phyloP scores from a whole-genome alignment of 2,113 vertebrate genomes.

The Elachura formosa region DNA sequence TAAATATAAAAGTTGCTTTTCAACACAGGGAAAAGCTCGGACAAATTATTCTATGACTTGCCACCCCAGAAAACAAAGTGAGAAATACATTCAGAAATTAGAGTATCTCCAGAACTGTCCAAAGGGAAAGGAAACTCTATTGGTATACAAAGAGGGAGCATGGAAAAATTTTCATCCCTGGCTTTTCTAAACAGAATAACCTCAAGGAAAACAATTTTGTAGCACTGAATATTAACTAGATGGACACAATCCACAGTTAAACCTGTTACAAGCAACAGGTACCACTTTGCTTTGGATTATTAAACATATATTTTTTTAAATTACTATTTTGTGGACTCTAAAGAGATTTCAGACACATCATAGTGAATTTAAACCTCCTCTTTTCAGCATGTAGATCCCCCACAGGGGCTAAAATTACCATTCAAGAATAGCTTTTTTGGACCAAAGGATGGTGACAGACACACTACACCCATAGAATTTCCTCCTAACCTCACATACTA shows the following conservation, averaged over 20 bases:
- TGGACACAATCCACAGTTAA: not conserved
- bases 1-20: not conserved
- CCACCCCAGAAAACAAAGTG: not conserved
- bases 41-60: not conserved
- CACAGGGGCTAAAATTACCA: accelerated
- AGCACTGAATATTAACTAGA: not conserved
- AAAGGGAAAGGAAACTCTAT: not conserved
- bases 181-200: not conserved
- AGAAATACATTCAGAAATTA: not conserved
- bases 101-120: not conserved
- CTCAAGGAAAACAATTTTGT: not conserved
- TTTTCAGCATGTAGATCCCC: not conserved
- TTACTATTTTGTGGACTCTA: not conserved
- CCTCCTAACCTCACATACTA: not conserved
- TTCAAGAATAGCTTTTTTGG: not conserved
- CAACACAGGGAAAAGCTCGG: not conserved
- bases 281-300: not conserved
- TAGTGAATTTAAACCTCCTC: not conserved
- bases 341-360: not conserved
- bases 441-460: not conserved
- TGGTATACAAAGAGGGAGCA: not conserved
- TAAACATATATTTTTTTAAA: not conserved
- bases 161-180: not conserved
- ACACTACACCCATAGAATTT: not conserved
- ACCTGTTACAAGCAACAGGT: not conserved